Conservation (phyloP, 1,140 invertebrate genomes). For the Ceratosolen solmsi region DNA sequence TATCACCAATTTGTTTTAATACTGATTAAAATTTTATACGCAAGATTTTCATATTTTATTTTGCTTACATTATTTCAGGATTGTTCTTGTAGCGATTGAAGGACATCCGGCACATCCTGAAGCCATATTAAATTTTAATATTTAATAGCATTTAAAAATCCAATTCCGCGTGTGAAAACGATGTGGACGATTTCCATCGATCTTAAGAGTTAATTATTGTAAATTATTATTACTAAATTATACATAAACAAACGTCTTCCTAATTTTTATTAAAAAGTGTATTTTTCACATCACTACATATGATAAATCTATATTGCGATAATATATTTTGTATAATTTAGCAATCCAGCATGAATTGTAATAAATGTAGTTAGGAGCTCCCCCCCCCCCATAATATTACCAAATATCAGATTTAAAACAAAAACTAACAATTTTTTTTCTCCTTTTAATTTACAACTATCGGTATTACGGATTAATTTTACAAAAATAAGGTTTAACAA, state of each 20-base stretch:
- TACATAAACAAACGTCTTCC: background rate
- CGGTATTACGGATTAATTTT: slow-evolving; percentile 32
- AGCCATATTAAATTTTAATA: background rate
- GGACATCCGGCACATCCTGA: slow-evolving; percentile 27
- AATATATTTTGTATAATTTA: background rate
- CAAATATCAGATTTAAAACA: background rate
- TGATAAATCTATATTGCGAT: background rate
- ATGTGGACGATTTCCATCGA: background rate
- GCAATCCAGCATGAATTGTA: background rate
- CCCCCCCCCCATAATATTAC: background rate
- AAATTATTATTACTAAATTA: slow-evolving; percentile 10
- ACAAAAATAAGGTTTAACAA: slow-evolving; percentile 37
- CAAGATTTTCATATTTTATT: slow-evolving; percentile 3
- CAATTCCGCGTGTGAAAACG: background rate
- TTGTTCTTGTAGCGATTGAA: slow-evolving; percentile 7
- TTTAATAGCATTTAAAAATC: background rate
- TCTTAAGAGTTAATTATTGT: slow-evolving; percentile 7
- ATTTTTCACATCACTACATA: background rate
- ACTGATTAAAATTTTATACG: slow-evolving; percentile 40
- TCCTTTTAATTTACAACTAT: background rate
- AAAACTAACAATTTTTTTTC: background rate
- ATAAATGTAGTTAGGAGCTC: background rate
- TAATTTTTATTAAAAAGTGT: background rate
- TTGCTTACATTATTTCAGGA: slow-evolving; percentile 17
- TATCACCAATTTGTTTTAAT: slow-evolving; percentile 48